phyloP scores from a whole-genome alignment of 2,888 invertebrate species.

The Megaustenia siamemsis region DNA sequence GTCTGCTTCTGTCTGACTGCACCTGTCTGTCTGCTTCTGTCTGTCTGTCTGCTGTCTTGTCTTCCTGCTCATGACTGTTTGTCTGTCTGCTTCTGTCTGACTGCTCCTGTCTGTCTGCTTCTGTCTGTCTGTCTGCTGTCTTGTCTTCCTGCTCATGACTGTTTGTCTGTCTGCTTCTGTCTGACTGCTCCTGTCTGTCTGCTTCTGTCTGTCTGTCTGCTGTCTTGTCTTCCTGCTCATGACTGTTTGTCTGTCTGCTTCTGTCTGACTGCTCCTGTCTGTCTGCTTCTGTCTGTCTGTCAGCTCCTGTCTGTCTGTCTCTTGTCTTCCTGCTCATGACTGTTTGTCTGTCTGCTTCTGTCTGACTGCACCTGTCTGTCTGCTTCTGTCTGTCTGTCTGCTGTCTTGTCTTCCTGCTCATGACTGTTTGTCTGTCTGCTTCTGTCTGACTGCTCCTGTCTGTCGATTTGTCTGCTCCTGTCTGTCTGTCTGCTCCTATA shows the following conservation, averaged over 20 bases:
- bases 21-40: too few relatives aligned
- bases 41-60: too few relatives aligned
- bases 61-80: too few relatives aligned
- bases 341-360: neutral
- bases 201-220: neutral
- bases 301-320: neutral
- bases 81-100: too few relatives aligned
- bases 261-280: neutral
- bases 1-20: too few relatives aligned
- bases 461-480: too few relatives aligned
- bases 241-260: neutral
- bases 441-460: neutral
- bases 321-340: neutral
- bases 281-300: neutral
- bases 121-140: neutral
- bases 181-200: neutral
- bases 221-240: neutral
- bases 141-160: neutral
- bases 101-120: too few relatives aligned
- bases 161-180: neutral
- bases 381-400: neutral
- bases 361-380: neutral
- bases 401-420: neutral
- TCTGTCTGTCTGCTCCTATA: too few relatives aligned
- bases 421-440: neutral